A percentile compares a stretch with the other conserved stretches of the same genome.
Conservation (phyloP, 2,113 vertebrate species). For the human (Homo sapiens) region GRCh38 chr11:47667501-47668000, state of each 20-base stretch:
- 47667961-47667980: no score
- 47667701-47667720: neutral
- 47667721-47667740: neutral
- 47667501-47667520: neutral
- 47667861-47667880: neutral
- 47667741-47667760: rapidly evolving
- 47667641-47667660: conserved; percentile 84
- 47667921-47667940: no score
- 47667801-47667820: rapidly evolving
- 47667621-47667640: conserved; percentile 84
- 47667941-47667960: no score
- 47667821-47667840: neutral
- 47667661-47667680: conserved; percentile 77
- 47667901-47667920: neutral
- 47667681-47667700: conserved; percentile 69
- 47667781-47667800: neutral
- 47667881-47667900: neutral
- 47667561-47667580: conserved; percentile 40
- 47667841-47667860: neutral
- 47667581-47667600: conserved; percentile 34
- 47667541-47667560: neutral
- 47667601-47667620: conserved; percentile 40
- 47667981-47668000: no score
- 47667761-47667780: neutral
- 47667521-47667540: neutral